Percentiles rank a stretch among this genome's conserved stretches.
Evolutionary conservation across 1,140 invertebrate species (phyloP).

Genomic region (Hydropsyche tenuis): DNA sequence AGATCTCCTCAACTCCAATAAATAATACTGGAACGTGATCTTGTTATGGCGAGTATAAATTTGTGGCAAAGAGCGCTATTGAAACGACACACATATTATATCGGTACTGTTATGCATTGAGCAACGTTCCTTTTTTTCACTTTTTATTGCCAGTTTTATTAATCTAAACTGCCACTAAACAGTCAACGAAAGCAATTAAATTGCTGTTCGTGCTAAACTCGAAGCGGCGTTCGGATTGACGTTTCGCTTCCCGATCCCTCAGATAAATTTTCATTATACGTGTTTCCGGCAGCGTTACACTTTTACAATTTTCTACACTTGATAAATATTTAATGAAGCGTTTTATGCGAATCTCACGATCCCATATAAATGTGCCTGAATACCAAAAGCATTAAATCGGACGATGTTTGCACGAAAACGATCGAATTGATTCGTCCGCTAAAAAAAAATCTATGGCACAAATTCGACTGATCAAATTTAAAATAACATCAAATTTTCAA

Average conservation of each 20-base stretch:
- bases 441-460: too few relatives aligned
- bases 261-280: slow-evolving; percentile 16
- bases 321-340: slow-evolving; percentile 22
- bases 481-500: too few relatives aligned
- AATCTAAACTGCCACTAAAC: slow-evolving; percentile 7
- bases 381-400: too few relatives aligned
- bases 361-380: background rate
- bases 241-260: background rate
- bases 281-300: slow-evolving; percentile 15
- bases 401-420: too few relatives aligned
- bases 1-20: slow-evolving; percentile 1
- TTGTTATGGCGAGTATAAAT: slow-evolving; percentile 7
- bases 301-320: slow-evolving; percentile 21
- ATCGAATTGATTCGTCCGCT: too few relatives aligned
- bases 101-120: background rate
- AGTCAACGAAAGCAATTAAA: slow-evolving; percentile 16
- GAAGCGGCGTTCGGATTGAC: slow-evolving; percentile 3
- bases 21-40: slow-evolving; percentile 11
- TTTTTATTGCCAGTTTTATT: background rate
- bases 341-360: slow-evolving; percentile 14
- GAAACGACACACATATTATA: background rate
- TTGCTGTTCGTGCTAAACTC: background rate
- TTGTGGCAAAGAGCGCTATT: slow-evolving; percentile 2
- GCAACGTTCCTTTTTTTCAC: background rate
- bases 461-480: too few relatives aligned